These are phyloP conservation scores for Ursus arctos DNA, from an alignment of 2,113 vertebrate genomes.

Conservation along the genomic window DNA sequence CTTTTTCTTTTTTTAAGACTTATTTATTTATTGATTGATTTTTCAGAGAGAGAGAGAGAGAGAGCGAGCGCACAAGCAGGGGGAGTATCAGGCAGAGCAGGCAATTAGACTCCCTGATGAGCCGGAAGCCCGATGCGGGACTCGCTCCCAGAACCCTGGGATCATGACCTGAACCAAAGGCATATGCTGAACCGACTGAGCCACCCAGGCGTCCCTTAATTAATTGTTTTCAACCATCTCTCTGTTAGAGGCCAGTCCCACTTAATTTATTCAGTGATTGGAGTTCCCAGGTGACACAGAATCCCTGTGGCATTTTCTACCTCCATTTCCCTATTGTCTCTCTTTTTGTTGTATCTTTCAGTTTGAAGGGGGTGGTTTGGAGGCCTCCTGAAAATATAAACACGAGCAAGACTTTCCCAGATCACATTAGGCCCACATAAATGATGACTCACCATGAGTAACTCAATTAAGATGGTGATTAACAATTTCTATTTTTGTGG, in stretches of 20 bases:
- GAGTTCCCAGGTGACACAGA: neutral
- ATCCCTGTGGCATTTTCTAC: neutral
- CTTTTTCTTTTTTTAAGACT: too few species aligned
- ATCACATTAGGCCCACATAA: neutral
- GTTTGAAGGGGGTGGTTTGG: neutral
- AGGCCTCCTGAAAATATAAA: neutral
- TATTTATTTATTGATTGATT: too few species aligned
- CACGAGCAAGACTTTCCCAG: neutral
- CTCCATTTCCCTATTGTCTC: neutral
- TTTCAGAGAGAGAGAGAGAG: too few species aligned
- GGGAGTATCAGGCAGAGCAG: too few species aligned
- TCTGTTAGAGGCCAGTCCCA: neutral
- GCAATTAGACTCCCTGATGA: too few species aligned
- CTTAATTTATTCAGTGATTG: neutral
- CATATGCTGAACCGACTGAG: too few species aligned
- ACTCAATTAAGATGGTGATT: slow-evolving; percentile 52
- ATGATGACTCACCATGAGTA: slow-evolving; percentile 51
- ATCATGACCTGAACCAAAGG: too few species aligned
- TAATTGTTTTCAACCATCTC: neutral
- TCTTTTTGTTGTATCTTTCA: neutral
- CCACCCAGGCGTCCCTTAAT: neutral
- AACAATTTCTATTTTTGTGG: slow-evolving; percentile 61
- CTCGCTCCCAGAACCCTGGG: too few species aligned
- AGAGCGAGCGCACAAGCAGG: too few species aligned
- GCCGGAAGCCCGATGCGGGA: too few species aligned